A percentile compares a stretch with the other conserved stretches of the same genome.
Conservation (phyloP, 2,888 invertebrate genomes). For the Azorinus chamasolen region DNA sequence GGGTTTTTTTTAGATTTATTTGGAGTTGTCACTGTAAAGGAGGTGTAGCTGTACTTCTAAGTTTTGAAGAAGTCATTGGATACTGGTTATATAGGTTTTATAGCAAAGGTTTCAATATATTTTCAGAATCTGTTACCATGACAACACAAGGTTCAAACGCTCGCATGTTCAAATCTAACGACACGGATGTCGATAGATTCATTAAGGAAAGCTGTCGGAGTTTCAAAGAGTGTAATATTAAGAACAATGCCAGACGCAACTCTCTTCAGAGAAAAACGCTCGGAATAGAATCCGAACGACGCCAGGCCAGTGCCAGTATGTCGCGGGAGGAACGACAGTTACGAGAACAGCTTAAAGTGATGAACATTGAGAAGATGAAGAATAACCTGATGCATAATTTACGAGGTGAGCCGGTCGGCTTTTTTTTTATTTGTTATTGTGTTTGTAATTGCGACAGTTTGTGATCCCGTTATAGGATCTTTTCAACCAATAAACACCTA, state of each 20-base stretch:
- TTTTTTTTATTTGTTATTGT: too few species aligned
- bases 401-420: slow-evolving; percentile 60
- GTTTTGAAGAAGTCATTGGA: too few species aligned
- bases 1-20: too few species aligned
- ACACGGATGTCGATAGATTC: slow-evolving; percentile 70
- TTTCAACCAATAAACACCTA: too few species aligned
- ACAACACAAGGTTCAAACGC: too few species aligned
- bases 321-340: slow-evolving; percentile 75
- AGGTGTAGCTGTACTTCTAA: too few species aligned
- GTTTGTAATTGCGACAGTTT: too few species aligned
- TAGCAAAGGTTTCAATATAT: too few species aligned
- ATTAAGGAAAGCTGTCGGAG: slow-evolving; percentile 76
- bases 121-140: too few species aligned
- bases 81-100: too few species aligned
- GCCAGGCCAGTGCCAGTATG: slow-evolving; percentile 67
- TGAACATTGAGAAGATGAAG: slow-evolving; percentile 77
- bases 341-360: slow-evolving; percentile 72
- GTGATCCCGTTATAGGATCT: too few species aligned
- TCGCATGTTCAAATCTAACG: slow-evolving; percentile 5
- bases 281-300: slow-evolving; percentile 76
- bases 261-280: slow-evolving; percentile 76
- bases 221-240: slow-evolving; percentile 74
- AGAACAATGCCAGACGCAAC: slow-evolving; percentile 77
- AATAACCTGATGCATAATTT: slow-evolving; percentile 62
- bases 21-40: too few species aligned